Evolutionary conservation across 2,888 invertebrate species (phyloP), one percentile per base, ranked within the genome.

Genomic region (Euclidia mi): DNA sequence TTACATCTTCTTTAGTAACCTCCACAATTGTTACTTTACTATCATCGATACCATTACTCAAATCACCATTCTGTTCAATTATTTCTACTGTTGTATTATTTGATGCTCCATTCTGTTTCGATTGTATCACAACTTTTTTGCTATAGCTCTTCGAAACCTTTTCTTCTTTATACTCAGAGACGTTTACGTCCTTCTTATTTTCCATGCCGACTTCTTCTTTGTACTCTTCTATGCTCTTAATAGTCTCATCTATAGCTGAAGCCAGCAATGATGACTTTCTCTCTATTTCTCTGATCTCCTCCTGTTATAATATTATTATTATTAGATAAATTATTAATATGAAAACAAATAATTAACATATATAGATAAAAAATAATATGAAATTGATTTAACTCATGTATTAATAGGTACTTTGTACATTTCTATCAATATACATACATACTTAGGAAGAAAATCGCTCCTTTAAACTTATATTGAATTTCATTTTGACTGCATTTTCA

Each of bases 191-290:
- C 58, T 74, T 75, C 25, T 74, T 77, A 0, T 65, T 71, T 1
- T 87, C 84, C 10, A 92, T 87, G 1, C 90, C 93, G 0, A 89
- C 90, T 65, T 92, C 88, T 74, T 90, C 89, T 79, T 93, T 94
- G 49, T 94, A 94, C 62, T 90, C 91, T 79, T 93, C 91, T 61
- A 94, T 94, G 56, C 87, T 88, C 64, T 89, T 90, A 4, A 92
- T 90, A 0, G 94, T 94, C 76, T 91, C 78, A 32, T 92, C 92
- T 32, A 94, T 94, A 0, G 91, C 94, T 53, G 92, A 91, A 1
- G 93, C 89, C 1, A 94, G 84, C 1, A 91, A 86, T 0, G 91
- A 89, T 0, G 93, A 92, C 62, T 88, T 91, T 49, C 90, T 79
- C 65, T 85, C 88, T 9, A 93, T 92, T 77, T 94, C 93, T 52